Evolutionary conservation across 1,140 invertebrate species (phyloP).

Genomic region (Caenorhabditis latens): DNA sequence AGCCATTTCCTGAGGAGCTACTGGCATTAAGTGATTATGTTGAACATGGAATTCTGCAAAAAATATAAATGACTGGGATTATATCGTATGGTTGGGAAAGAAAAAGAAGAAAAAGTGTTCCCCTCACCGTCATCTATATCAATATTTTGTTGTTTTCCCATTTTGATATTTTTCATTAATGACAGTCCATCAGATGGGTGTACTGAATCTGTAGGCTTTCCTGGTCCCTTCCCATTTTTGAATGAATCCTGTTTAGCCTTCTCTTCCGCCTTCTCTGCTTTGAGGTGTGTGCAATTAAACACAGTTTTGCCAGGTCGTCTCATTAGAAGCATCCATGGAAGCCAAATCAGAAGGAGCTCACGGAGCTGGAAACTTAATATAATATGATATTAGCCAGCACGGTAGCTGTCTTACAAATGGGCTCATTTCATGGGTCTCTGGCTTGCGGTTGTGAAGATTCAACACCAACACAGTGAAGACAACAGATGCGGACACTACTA

Average conservation of each 20-base stretch:
- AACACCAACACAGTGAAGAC: constrained; percentile 98
- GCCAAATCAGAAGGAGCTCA: constrained; percentile 74
- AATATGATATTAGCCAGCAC: no score
- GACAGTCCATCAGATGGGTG: constrained; percentile 45
- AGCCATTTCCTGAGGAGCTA: neutral
- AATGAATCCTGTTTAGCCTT: constrained; percentile 37
- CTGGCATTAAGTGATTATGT: constrained; percentile 52
- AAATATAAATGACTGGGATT: constrained; percentile 40
- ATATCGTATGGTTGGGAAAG: neutral
- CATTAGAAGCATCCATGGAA: constrained; percentile 75
- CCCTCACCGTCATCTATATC: constrained; percentile 2
- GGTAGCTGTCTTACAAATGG: constrained; percentile 85
- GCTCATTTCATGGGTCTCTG: constrained; percentile 94
- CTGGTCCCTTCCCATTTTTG: constrained; percentile 16
- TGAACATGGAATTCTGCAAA: constrained; percentile 46
- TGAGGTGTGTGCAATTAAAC: constrained; percentile 60
- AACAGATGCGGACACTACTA: constrained; percentile 98
- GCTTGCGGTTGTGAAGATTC: constrained; percentile 93
- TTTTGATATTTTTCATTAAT: constrained; percentile 41
- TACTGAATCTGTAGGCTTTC: constrained; percentile 17
- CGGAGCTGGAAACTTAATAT: constrained; percentile 72
- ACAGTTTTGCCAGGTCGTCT: constrained; percentile 71
- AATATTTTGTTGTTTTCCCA: constrained; percentile 16
- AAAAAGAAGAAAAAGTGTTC: neutral
- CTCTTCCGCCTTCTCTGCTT: constrained; percentile 58